Evolutionary conservation across 2,797 vertebrate species (phyloP), one percentile per base, ranked within the genome.

Genomic region (Poeciliopsis paucimaculata): DNA sequence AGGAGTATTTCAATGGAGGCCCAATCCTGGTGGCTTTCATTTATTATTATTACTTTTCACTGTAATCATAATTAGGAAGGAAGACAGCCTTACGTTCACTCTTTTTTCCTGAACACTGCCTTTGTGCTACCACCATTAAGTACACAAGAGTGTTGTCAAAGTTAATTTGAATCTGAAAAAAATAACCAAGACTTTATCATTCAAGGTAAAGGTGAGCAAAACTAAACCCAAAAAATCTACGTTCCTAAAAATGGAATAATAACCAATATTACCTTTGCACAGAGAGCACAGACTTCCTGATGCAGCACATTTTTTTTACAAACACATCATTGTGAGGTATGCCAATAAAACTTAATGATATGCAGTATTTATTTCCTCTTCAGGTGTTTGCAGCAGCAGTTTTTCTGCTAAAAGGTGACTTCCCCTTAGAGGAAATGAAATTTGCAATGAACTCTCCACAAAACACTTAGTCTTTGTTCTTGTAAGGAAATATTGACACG

Each of bases 401-500:
- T 89, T 88, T 86, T 81, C 90, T 16, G 79, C 84, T 87, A 90
- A 90, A 95, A 94, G 91, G 90, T 90, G 91, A 94, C 92, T 95
- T 95, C 93, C 93, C 92, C 88, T 79, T 62, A 82, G 91, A 94
- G 94, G 93, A 95, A 95, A 92, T 93, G 88, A 93, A 94, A 94
- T 93, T 94, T 88, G 89, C 89, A 92, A 92, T 90, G 91, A 77
- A 85, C 86, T 89, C 76, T 82, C 84, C 73, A 34, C 75, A 85
- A 88, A 89, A 89, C 89, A 91, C 88, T 82, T 84, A 89, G 76
- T 80, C 87, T 93, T 92, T 91, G 91, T 91, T 80, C 90, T 89
- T 88, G 72, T 76, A 81, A 82, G 79, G 90, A 92, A 94, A 92
- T 89, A 87, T 86, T 83, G 83, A 88, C 74, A 47, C 0, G 1